Evolutionary conservation across 2,888 invertebrate genomes (phyloP).

Genomic region (Lochmaea capreae): DNA sequence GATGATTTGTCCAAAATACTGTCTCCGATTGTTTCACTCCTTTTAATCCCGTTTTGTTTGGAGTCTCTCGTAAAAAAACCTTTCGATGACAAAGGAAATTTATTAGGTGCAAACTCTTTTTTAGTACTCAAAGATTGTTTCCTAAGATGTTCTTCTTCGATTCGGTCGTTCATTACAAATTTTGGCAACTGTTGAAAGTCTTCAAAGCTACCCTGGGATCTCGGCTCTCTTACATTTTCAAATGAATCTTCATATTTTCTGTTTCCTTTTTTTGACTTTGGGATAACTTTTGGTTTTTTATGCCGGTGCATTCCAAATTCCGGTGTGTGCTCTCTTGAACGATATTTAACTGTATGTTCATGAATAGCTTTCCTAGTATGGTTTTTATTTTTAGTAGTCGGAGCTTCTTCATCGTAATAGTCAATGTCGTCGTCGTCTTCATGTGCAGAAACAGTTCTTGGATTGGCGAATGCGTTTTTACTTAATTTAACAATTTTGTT

Average conservation of each 20-base stretch:
- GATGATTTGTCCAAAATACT: background rate
- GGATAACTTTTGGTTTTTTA: constrained; percentile 26
- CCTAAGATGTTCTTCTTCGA: constrained; percentile 44
- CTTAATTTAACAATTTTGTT: constrained; percentile 46
- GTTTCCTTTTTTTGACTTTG: constrained; percentile 6
- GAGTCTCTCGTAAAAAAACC: constrained; percentile 38
- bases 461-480: constrained; percentile 47
- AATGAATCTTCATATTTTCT: background rate
- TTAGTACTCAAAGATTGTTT: constrained; percentile 39
- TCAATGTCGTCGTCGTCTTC: constrained; percentile 36
- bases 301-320: constrained; percentile 27
- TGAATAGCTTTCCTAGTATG: constrained; percentile 17
- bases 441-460: constrained; percentile 36
- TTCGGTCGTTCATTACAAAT: constrained; percentile 45
- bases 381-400: constrained; percentile 29
- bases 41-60: background rate
- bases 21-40: background rate
- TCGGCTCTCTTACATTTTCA: constrained; percentile 24
- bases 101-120: constrained; percentile 25
- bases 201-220: constrained; percentile 9
- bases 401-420: constrained; percentile 40
- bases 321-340: constrained; percentile 14
- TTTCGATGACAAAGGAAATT: constrained; percentile 43
- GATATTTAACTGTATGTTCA: constrained; percentile 18
- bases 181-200: constrained; percentile 48